These are phyloP conservation scores for Sorex maritimensis DNA, from an alignment of 2,797 vertebrate species.

Conservation along the genomic window DNA sequence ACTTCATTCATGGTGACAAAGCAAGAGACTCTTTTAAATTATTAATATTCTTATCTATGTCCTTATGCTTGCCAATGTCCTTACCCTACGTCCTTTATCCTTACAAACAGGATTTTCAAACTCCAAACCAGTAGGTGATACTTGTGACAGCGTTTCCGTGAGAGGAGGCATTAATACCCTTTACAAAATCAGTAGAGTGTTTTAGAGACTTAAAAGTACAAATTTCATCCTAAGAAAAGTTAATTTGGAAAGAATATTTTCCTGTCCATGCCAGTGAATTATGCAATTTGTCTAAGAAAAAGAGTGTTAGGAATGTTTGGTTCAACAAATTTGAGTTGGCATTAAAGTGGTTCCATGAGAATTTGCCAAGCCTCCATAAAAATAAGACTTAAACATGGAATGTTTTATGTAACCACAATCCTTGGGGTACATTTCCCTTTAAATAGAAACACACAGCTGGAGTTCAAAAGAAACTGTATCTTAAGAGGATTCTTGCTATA, in stretches of 20 bases:
- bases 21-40: not conserved
- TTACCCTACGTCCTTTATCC: not conserved
- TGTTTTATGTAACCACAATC: slow-evolving; percentile 84
- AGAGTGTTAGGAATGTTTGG: slow-evolving; percentile 85
- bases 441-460: slow-evolving; percentile 85
- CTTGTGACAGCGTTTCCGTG: not conserved
- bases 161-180: not conserved
- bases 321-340: slow-evolving; percentile 84
- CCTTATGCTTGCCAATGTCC: not conserved
- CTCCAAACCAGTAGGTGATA: not conserved
- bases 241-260: slow-evolving; percentile 84
- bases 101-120: not conserved
- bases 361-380: slow-evolving; percentile 87
- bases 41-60: not conserved
- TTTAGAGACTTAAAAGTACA: slow-evolving; percentile 84
- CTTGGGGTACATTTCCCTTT: slow-evolving; percentile 86
- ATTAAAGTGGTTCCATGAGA: slow-evolving; percentile 86
- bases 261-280: slow-evolving; percentile 82
- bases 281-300: slow-evolving; percentile 87
- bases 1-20: not conserved
- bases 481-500: slow-evolving; percentile 78
- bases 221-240: slow-evolving; percentile 76
- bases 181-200: slow-evolving; percentile 66
- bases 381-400: slow-evolving; percentile 88
- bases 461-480: slow-evolving; percentile 60